phyloP scores from a whole-genome alignment of 1,140 invertebrate species.

The Polypedilum pembai region DNA sequence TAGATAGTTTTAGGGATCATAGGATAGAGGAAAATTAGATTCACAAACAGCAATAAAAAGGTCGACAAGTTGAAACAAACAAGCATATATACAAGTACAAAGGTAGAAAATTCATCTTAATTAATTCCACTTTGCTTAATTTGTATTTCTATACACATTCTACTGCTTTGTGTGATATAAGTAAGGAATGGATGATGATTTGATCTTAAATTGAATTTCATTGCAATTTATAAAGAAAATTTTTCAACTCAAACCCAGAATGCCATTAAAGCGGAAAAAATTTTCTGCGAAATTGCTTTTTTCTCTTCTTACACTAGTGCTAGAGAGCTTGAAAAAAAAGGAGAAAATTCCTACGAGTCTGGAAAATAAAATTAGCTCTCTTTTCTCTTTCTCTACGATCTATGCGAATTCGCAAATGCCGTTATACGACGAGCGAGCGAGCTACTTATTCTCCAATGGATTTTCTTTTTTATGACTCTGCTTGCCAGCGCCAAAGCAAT shows the following conservation, averaged over 20 bases:
- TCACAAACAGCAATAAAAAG: conserved; percentile 6
- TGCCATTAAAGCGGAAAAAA: not conserved
- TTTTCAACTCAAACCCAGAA: not conserved
- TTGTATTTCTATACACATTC: not conserved
- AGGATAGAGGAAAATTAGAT: conserved; percentile 9
- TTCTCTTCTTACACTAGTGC: too few species aligned
- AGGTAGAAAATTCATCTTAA: not conserved
- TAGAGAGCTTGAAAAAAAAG: too few species aligned
- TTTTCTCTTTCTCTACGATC: not conserved
- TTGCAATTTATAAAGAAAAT: not conserved
- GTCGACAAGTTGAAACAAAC: not conserved
- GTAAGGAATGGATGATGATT: not conserved
- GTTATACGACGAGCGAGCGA: not conserved
- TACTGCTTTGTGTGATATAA: not conserved
- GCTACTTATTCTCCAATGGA: conserved; percentile 16
- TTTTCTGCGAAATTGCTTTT: too few species aligned
- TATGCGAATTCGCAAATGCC: not conserved
- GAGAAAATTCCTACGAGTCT: not conserved
- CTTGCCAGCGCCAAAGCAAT: not conserved
- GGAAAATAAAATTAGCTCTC: not conserved
- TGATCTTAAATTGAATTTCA: not conserved
- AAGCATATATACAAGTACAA: not conserved
- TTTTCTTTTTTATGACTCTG: conserved; percentile 3
- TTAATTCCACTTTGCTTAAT: conserved; percentile 18
- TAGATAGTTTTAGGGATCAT: too few species aligned